Percentiles rank a stretch among this genome's conserved stretches.
These are phyloP conservation scores for Pycnonotus jocosus DNA, from an alignment of 2,113 vertebrate genomes.

Conservation along the genomic window DNA sequence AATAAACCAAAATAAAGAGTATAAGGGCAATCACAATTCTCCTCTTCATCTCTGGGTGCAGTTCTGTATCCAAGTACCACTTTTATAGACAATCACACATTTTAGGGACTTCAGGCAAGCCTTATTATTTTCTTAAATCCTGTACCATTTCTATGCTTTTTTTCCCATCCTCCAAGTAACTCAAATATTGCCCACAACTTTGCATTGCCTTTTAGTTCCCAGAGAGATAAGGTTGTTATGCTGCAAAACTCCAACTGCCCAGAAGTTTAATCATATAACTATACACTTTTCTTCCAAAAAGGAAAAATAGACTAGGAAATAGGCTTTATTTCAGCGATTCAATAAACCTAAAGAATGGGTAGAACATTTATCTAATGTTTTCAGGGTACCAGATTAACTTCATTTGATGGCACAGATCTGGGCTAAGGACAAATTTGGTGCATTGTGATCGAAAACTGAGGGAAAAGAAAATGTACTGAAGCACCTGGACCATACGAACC, in stretches of 20 bases:
- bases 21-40: background rate
- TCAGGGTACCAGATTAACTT: background rate
- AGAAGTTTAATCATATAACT: constrained; percentile 22
- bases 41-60: background rate
- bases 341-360: background rate
- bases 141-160: background rate
- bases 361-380: background rate
- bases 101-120: background rate
- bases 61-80: background rate
- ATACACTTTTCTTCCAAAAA: background rate
- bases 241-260: background rate
- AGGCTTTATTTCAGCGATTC: background rate
- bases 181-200: background rate
- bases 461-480: background rate
- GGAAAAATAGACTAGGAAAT: background rate
- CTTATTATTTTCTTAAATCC: background rate
- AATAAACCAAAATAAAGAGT: background rate
- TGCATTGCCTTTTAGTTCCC: background rate
- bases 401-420: background rate
- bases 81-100: background rate
- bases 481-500: background rate
- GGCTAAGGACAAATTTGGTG: background rate
- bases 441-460: background rate
- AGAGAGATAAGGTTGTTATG: background rate
- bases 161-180: background rate